Evolutionary conservation across 2,113 vertebrate genomes (phyloP), one percentile per base, ranked within the genome.

Genomic region (Misgurnus mizolepis): DNA sequence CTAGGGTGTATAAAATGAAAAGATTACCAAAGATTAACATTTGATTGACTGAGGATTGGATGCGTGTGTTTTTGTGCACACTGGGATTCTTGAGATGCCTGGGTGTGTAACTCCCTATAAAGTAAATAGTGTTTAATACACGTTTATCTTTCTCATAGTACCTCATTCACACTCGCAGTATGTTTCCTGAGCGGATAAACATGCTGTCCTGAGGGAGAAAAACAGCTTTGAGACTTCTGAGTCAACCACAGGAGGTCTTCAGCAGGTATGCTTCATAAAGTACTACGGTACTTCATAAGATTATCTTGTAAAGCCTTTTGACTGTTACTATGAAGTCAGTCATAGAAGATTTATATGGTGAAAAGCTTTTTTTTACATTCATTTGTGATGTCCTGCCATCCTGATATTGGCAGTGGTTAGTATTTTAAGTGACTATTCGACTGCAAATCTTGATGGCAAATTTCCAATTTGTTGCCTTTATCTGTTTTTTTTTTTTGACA

Each of bases 21-120:
- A 58, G 71, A 71, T 83, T 76, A 70, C 10, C 6, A 60, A 75
- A 58, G 71, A 71, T 83, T 76, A 70, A 15, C 6, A 17, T 45
- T 61, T 77, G 39, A 80, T 71, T 65, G 58, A 11, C 50, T 76
- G 47, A 53, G 65, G 67, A 67, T 65, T 61, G 18, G 43, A 72
- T 84, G 60, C 7, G 17, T 22, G 15, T 68, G 53, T 41, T 12
- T 74, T 7, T 50, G 53, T 53, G 41, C 40, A 53, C 34, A 49
- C 18, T 22, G 61, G 56, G 70, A 53, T 50, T 40, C 17, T 15
- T 47, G 78, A 12, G 34, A 34, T 34, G 39, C 7, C 39, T 39
- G n/a, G 41, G 50, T 74, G 45, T 45, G 47, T 50, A 27, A 73
- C 49, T 77, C 66, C 12, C 60, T 64, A 45, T 58, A 65, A 50